Conservation (phyloP, 2,888 invertebrate species). For the Quadroppia sp. region DNA sequence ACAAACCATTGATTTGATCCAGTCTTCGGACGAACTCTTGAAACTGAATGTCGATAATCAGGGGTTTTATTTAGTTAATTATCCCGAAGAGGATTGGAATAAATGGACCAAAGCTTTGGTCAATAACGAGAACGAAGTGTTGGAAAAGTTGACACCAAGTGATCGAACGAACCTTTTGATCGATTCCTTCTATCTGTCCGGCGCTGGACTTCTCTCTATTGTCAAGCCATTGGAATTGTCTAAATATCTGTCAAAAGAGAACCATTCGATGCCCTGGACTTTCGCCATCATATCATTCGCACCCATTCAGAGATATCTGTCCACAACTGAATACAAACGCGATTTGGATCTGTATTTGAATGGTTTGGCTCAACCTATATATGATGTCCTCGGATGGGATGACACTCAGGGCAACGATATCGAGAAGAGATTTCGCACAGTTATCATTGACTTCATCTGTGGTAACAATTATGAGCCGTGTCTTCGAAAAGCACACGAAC, state of each 20-base stretch:
- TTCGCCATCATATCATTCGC: constrained; percentile 36
- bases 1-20: neutral
- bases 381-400: constrained; percentile 34
- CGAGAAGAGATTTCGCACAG: constrained; percentile 10
- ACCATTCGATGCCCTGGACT: constrained; percentile 50
- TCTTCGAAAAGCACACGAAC: constrained; percentile 23
- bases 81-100: constrained; percentile 54
- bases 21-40: too few relatives aligned
- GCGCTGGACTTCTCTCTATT: constrained; percentile 61
- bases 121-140: neutral
- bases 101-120: constrained; percentile 49
- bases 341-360: constrained; percentile 27
- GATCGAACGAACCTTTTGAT: constrained; percentile 85
- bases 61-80: constrained; percentile 55
- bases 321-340: neutral
- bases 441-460: constrained; percentile 38
- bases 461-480: constrained; percentile 33
- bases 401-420: constrained; percentile 18
- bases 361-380: constrained; percentile 13
- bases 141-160: constrained; percentile 51
- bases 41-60: constrained; percentile 50
- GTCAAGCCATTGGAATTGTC: constrained; percentile 50
- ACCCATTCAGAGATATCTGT: constrained; percentile 9
- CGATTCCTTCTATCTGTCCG: constrained; percentile 62
- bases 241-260: constrained; percentile 50